Conservation (phyloP, 2,797 vertebrate species). For the Thalassophryne amazonica region DNA sequence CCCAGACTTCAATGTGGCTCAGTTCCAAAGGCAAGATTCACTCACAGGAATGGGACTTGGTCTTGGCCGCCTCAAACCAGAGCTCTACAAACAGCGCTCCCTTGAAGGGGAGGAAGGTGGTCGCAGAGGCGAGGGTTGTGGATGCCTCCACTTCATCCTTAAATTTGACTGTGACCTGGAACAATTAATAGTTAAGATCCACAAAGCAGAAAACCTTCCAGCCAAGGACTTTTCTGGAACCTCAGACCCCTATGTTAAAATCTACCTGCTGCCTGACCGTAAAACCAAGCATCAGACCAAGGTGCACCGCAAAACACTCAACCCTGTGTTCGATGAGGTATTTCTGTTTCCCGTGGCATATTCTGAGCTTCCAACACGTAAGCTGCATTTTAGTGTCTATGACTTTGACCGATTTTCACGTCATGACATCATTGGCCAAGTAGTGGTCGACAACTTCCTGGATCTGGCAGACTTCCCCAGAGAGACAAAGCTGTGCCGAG, state of each 20-base stretch:
- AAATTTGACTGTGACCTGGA: constrained; percentile 96
- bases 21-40: constrained; percentile 96
- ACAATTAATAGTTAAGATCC: constrained; percentile 97
- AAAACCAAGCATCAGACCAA: constrained; percentile 99
- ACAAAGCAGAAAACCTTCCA: constrained; percentile 93
- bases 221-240: constrained; percentile 99
- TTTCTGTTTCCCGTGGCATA: constrained; percentile 97
- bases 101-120: constrained; percentile 89
- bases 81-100: constrained; percentile 96
- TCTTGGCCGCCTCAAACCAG: constrained; percentile 92
- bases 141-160: constrained; percentile 93
- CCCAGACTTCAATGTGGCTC: constrained; percentile 95
- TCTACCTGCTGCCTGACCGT: constrained; percentile 95
- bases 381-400: constrained; percentile 98
- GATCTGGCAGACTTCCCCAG: constrained; percentile 97
- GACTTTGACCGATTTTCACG: constrained; percentile 98
- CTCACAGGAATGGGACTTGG: constrained; percentile 91
- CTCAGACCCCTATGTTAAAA: constrained; percentile 98
- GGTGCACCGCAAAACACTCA: constrained; percentile 97
- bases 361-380: constrained; percentile 89
- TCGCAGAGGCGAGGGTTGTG: constrained; percentile 85
- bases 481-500: constrained; percentile 93
- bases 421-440: constrained; percentile 96
- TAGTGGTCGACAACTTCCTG: constrained; percentile 98
- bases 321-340: constrained; percentile 97